These are phyloP conservation scores for Porites lobata DNA, from an alignment of 92 coral and sea anemone species.

Conservation along the genomic window DNA sequence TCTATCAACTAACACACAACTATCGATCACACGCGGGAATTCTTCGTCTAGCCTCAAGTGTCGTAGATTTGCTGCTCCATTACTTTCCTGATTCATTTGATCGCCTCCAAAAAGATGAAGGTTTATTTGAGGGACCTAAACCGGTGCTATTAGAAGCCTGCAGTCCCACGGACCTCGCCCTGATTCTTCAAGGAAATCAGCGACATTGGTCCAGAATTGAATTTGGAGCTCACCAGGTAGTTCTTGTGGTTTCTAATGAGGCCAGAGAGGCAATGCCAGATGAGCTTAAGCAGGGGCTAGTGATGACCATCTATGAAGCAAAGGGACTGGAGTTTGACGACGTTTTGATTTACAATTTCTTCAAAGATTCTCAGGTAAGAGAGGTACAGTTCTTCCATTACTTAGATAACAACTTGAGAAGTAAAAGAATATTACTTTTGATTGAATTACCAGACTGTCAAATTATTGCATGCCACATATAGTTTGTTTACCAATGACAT, in stretches of 20 bases:
- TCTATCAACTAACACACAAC: slow-evolving; percentile 92
- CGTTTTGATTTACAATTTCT: slow-evolving; percentile 91
- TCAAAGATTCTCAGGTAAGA: slow-evolving; percentile 89
- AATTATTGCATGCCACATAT: too few relatives aligned
- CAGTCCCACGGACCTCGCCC: slow-evolving; percentile 89
- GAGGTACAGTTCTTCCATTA: too few relatives aligned
- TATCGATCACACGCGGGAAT: slow-evolving; percentile 97
- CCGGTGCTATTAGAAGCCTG: slow-evolving; percentile 92
- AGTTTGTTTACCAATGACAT: too few relatives aligned
- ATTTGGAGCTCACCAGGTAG: slow-evolving; percentile 95
- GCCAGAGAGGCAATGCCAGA: slow-evolving; percentile 88
- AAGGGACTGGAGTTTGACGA: slow-evolving; percentile 96
- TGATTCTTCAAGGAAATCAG: slow-evolving; percentile 89
- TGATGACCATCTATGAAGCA: slow-evolving; percentile 91
- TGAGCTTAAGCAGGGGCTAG: slow-evolving; percentile 86
- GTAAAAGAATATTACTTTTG: too few relatives aligned
- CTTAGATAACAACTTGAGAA: too few relatives aligned
- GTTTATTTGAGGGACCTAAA: slow-evolving; percentile 90
- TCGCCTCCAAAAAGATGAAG: slow-evolving; percentile 74
- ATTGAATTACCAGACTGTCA: too few relatives aligned
- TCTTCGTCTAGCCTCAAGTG: slow-evolving; percentile 87
- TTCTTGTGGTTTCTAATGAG: slow-evolving; percentile 91
- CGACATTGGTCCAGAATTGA: slow-evolving; percentile 89
- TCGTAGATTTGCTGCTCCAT: slow-evolving; percentile 77
- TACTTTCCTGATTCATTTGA: slow-evolving; percentile 96